Evolutionary conservation across 1,140 invertebrate species (phyloP).

Genomic region (Leucophenga varia): DNA sequence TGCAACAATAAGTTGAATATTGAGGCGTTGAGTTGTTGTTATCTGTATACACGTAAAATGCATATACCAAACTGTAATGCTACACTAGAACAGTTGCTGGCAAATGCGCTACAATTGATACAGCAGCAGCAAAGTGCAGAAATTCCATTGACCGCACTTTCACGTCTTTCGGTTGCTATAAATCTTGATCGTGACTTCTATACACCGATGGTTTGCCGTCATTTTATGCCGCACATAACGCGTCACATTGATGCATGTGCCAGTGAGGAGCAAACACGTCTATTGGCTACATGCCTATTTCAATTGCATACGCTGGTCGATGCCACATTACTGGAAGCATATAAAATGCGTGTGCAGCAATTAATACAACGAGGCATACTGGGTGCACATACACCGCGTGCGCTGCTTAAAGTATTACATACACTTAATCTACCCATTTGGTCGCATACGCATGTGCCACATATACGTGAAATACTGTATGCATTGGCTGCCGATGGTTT

Average conservation of each 20-base stretch:
- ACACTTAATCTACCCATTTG: constrained; percentile 41
- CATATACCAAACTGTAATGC: constrained; percentile 25
- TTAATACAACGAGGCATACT: constrained; percentile 23
- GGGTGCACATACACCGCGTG: constrained; percentile 21
- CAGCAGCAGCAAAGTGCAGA: constrained; percentile 6
- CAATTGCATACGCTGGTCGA: constrained; percentile 36
- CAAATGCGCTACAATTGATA: constrained; percentile 15
- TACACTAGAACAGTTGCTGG: constrained; percentile 25
- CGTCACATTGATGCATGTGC: constrained; percentile 24
- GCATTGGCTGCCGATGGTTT: constrained; percentile 17
- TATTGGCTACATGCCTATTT: constrained; percentile 44
- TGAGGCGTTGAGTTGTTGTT: constrained; percentile 34
- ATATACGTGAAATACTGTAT: constrained; percentile 34
- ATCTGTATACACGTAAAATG: constrained; percentile 42
- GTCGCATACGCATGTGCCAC: constrained; percentile 30
- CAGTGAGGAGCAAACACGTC: constrained; percentile 31
- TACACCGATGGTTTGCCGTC: constrained; percentile 31
- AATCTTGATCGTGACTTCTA: constrained; percentile 41
- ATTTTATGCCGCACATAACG: constrained; percentile 35
- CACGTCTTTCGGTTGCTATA: constrained; percentile 41
- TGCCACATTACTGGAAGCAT: constrained; percentile 23
- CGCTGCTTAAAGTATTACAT: constrained; percentile 40
- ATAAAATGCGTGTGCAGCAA: constrained; percentile 24
- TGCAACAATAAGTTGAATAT: constrained; percentile 21
- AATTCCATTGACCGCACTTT: constrained; percentile 32